Base-by-base conservation (phyloP, 2,113 vertebrate species). In the Gracilinanus agilis region DNA sequence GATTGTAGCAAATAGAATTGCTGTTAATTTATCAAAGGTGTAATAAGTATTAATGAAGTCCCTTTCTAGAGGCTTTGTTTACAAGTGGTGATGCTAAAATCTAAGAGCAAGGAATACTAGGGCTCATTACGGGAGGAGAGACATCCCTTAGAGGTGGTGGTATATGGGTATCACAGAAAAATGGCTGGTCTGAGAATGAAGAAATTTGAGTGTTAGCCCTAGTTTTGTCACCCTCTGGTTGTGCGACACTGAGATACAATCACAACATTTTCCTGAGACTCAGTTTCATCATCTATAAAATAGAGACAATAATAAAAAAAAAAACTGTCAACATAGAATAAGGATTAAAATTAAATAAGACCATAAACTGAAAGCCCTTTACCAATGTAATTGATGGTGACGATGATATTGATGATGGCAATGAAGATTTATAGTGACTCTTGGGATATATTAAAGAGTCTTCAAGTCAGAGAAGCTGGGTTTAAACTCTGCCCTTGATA, bases 11-110 rank as follows among this genome's bases (percentile, higher is more conserved):
- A 53, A 92, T 96, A 95, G 96, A 98, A 97, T 95, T 94, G 56
- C 94, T 95, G 91, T 90, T 97, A 96, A 98, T 97, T 96, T 96
- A 97, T 97, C 96, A 97, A 97, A 98, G 97, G 49, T 96, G 29
- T 92, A 95, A 92, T 67, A 97, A 49, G 49, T 93, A 95, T 95
- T 95, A 93, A 97, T 19, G 93, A 96, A 98, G 91, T 55, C 88
- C 44, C 58, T 89, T 90, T 54, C 92, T 91, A 91, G 0, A 89
- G 24, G 91, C n/a, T 96, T 93, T 75, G 94, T 83, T 94, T 96
- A 92, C 24, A 89, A 93, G 34, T 24, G 54, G n/a, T 24, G 54
- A 54, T 90, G 90, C 89, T 88, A 88, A 91, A 94, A 96, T 34
- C 53, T 0, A 91, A 92, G 44, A 54, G 44, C 0, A 3, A 93